Conservation (phyloP, 2,888 invertebrate species). For the Cinara cedri region DNA sequence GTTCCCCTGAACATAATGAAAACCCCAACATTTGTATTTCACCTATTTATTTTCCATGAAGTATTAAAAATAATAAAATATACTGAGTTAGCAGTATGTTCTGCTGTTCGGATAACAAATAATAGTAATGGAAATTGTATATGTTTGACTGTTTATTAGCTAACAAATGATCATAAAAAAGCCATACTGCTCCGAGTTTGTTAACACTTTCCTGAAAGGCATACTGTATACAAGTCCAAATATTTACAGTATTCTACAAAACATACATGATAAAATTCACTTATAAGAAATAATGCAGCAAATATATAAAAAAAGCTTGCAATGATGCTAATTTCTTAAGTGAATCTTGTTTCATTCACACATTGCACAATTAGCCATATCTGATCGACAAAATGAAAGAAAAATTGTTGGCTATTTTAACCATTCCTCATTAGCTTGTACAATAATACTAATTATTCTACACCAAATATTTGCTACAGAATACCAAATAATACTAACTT, state of each 20-base stretch:
- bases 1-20: too few relatives aligned
- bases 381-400: too few relatives aligned
- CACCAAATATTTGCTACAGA: too few relatives aligned
- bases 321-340: conserved; percentile 1
- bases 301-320: conserved; percentile 16
- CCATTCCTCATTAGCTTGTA: too few relatives aligned
- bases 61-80: too few relatives aligned
- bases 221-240: not conserved
- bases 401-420: too few relatives aligned
- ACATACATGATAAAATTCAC: conserved; percentile 9
- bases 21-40: too few relatives aligned
- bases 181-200: conserved; percentile 9
- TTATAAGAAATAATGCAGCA: conserved; percentile 4
- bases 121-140: conserved; percentile 9
- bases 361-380: not conserved
- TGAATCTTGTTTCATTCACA: conserved; percentile 16
- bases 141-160: not conserved
- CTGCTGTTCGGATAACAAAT: conserved; percentile 1
- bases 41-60: too few relatives aligned
- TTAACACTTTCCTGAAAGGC: conserved; percentile 6
- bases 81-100: too few relatives aligned
- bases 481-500: too few relatives aligned
- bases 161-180: conserved; percentile 3
- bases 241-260: conserved; percentile 6
- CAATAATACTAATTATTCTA: too few relatives aligned